Evolutionary conservation across 2,113 vertebrate genomes (phyloP).

Genomic region (Cololabis saira): DNA sequence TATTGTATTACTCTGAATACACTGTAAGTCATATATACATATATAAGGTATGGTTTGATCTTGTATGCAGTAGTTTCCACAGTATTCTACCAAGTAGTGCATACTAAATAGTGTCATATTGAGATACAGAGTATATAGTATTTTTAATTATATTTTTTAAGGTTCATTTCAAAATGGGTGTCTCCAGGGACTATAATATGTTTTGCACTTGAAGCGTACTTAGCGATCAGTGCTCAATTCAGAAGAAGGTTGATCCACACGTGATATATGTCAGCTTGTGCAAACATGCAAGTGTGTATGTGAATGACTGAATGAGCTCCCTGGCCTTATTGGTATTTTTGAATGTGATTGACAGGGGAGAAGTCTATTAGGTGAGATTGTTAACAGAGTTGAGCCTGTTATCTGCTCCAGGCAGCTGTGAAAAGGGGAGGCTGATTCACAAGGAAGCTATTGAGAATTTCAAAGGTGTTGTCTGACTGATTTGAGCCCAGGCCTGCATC

Average conservation of each 20-base stretch:
- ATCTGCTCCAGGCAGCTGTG: constrained; percentile 82
- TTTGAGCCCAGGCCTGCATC: constrained; percentile 68
- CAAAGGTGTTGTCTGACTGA: constrained; percentile 83
- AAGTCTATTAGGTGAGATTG: constrained; percentile 86
- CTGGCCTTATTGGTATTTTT: constrained; percentile 78
- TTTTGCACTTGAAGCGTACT: neutral
- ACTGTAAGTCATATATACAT: constrained; percentile 25
- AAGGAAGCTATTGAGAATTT: constrained; percentile 83
- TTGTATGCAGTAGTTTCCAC: neutral
- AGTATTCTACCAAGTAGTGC: neutral
- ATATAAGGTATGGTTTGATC: neutral
- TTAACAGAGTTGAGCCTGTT: constrained; percentile 82
- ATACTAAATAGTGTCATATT: constrained; percentile 3
- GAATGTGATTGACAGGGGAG: constrained; percentile 81
- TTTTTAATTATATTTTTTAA: neutral
- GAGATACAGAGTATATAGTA: too few species aligned
- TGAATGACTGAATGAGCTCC: constrained; percentile 38
- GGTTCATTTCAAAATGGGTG: neutral
- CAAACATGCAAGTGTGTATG: constrained; percentile 30
- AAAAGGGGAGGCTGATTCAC: constrained; percentile 79
- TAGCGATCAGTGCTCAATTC: constrained; percentile 6
- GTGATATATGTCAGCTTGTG: constrained; percentile 3
- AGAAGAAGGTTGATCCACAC: constrained; percentile 30
- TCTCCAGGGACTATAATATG: constrained; percentile 1
- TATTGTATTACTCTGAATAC: constrained; percentile 18